Evolutionary conservation across 2,888 invertebrate species (phyloP).

Genomic region (Galeopsomyia nigrocyanea): DNA sequence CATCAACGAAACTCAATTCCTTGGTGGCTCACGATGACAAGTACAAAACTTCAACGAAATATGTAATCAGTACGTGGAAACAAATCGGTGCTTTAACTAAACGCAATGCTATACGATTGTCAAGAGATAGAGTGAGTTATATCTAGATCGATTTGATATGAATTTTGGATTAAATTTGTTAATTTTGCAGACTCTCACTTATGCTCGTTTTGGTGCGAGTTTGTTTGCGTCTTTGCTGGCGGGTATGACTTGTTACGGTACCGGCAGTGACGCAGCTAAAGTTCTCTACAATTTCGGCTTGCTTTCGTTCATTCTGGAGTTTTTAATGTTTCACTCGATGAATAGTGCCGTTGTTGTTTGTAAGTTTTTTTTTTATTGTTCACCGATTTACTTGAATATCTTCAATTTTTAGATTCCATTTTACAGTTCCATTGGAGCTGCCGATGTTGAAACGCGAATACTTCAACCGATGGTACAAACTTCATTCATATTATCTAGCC

Average conservation of each 20-base stretch:
- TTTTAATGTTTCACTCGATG: conserved; percentile 94
- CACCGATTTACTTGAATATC: too few relatives aligned
- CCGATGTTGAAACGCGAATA: conserved; percentile 86
- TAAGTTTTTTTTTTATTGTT: conserved; percentile 73
- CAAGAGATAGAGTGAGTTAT: conserved; percentile 76
- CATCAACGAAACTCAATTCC: conserved; percentile 55
- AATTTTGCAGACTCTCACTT: conserved; percentile 80
- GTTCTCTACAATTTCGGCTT: conserved; percentile 89
- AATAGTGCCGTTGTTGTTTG: conserved; percentile 91
- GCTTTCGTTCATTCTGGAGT: conserved; percentile 92
- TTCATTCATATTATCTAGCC: conserved; percentile 85
- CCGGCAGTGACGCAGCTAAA: conserved; percentile 88
- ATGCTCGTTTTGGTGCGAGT: conserved; percentile 85
- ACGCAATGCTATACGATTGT: conserved; percentile 75
- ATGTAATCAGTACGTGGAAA: conserved; percentile 73
- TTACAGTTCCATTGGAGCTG: conserved; percentile 85
- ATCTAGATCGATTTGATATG: neutral
- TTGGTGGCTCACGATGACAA: too few relatives aligned
- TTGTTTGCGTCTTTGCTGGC: conserved; percentile 84
- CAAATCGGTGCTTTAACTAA: conserved; percentile 75
- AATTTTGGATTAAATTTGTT: neutral
- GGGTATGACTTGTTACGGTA: conserved; percentile 85
- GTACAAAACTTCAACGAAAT: conserved; percentile 62
- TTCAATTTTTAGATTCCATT: too few relatives aligned
- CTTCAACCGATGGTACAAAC: conserved; percentile 91